Evolutionary conservation across 2,797 vertebrate species (phyloP), one percentile per base, ranked within the genome.

Genomic region (Corythornis leucogaster): DNA sequence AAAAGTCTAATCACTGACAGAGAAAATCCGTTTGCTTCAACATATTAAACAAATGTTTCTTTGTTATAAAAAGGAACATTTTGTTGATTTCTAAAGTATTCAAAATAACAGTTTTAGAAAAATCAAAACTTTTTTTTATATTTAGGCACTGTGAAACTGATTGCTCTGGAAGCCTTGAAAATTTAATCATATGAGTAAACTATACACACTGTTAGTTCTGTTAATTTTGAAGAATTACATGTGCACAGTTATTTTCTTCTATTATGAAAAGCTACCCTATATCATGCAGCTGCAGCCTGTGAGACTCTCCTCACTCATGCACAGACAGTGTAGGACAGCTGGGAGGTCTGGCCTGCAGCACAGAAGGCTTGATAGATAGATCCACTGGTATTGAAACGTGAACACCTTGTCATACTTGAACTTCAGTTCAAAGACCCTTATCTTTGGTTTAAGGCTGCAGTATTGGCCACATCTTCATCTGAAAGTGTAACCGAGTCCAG

Each of bases 71-170:
- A 86, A 90, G 79, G 90, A 96, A 87, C 88, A 92, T 95, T 92
- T 89, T 93, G 90, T 93, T 96, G 94, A 87, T 96, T 95, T 93
- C 85, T 90, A 76, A 93, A 95, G 61, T 95, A 85, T 94, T 87
- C 84, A 89, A 92, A 96, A 94, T 94, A 94, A 75, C 68, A 75
- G 81, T 91, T 79, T 92, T 87, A 87, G 90, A 80, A 86, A 87
- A 87, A 53, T 87, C 73, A 80, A 93, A 92, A 5, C 2, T 6
- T 51, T 51, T 51, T 96, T 94, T 95, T 92, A 88, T 95, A 87
- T 92, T 96, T 94, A 89, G 84, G 83, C 84, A 85, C 68, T 53
- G 66, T 90, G 66, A 94, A 89, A 89, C 62, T 33, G 80, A 90
- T 85, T 92, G 84, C 85, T 95, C 92, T 30, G 12, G 90, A 87